Conservation (phyloP, 2,888 invertebrate species). For the Fissipunctia ypsillon region DNA sequence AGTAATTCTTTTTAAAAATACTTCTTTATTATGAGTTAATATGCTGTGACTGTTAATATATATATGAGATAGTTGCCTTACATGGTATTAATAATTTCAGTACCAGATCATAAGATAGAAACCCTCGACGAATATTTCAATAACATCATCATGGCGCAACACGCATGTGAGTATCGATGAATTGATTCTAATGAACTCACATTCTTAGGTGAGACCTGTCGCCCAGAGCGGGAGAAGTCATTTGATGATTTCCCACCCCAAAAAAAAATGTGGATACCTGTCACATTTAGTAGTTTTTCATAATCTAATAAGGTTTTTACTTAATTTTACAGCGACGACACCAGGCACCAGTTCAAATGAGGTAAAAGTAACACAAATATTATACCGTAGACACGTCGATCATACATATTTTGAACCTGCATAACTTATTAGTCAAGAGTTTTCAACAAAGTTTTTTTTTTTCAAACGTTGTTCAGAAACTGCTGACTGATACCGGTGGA, state of each 20-base stretch:
- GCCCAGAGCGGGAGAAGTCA: too few species aligned
- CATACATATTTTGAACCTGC: neutral
- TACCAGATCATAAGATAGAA: slow-evolving; percentile 64
- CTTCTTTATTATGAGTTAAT: neutral
- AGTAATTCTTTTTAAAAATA: slow-evolving; percentile 7
- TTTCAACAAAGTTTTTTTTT: neutral
- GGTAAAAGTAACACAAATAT: slow-evolving; percentile 6
- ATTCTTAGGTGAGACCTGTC: too few species aligned
- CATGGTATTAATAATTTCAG: slow-evolving; percentile 24
- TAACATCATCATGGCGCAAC: slow-evolving; percentile 67
- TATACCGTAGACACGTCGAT: neutral
- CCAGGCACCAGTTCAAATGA: neutral
- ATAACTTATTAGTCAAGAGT: neutral
- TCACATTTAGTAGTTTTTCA: neutral
- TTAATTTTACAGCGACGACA: slow-evolving; percentile 25
- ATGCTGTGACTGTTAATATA: too few species aligned
- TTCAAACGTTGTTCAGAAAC: neutral
- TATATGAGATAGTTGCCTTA: neutral
- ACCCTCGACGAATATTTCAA: slow-evolving; percentile 77
- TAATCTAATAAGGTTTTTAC: neutral
- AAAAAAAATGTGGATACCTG: too few species aligned
- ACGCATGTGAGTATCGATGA: slow-evolving; percentile 57
- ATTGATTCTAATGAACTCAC: neutral
- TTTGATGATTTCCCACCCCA: too few species aligned
- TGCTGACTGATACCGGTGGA: neutral